A percentile compares a stretch with the other conserved stretches of the same genome.
phyloP scores from a whole-genome alignment of 2,888 invertebrate genomes.

The Drosophila eohydei region DNA sequence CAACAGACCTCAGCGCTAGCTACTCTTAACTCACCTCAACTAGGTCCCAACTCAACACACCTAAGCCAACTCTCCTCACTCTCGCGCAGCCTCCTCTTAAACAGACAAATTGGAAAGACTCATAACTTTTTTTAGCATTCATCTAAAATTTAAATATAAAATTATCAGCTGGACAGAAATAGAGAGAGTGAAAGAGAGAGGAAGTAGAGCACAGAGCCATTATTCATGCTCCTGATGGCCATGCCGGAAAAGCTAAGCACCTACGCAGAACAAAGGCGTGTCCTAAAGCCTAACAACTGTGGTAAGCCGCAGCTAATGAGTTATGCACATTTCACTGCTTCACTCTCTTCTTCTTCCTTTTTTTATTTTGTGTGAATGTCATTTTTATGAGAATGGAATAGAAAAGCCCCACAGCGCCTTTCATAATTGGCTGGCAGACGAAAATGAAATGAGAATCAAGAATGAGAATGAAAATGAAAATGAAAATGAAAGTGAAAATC shows the following conservation, averaged over 20 bases:
- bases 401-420: conserved; percentile 30
- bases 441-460: conserved; percentile 19
- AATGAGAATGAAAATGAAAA: conserved; percentile 39
- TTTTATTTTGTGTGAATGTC: conserved; percentile 27
- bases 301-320: conserved; percentile 55
- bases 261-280: conserved; percentile 11
- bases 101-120: neutral
- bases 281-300: conserved; percentile 21
- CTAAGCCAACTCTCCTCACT: neutral
- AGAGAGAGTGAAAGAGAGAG: too few species aligned
- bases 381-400: conserved; percentile 30
- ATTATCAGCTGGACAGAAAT: neutral
- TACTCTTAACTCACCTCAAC: neutral
- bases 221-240: conserved; percentile 3
- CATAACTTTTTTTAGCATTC: neutral
- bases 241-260: conserved; percentile 11
- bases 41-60: neutral
- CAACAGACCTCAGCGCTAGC: neutral
- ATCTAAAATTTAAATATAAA: conserved; percentile 4
- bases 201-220: neutral
- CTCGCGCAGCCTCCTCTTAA: neutral
- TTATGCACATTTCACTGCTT: conserved; percentile 34
- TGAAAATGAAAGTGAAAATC: conserved; percentile 37
- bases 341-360: neutral
- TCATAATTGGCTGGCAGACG: conserved; percentile 35